A percentile compares a stretch with the other conserved stretches of the same genome.
Evolutionary conservation across 92 coral and sea anemone genomes (phyloP).

Genomic region (Zoanthus sansibaricus): DNA sequence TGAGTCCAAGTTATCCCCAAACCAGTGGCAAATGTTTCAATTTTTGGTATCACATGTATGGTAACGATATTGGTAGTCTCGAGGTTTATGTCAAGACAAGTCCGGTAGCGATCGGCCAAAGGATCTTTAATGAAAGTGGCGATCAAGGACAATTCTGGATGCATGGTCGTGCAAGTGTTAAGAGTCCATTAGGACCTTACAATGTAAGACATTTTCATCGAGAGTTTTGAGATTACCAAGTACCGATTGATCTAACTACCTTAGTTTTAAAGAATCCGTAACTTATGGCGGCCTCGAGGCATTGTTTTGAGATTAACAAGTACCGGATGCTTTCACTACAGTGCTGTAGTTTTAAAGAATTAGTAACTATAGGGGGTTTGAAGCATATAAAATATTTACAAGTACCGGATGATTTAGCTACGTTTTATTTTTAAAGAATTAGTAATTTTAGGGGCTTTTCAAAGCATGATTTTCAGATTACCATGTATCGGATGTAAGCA

Average conservation of each 20-base stretch:
- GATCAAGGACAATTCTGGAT: slow-evolving; percentile 90
- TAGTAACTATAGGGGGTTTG: too few relatives aligned
- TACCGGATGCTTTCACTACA: too few relatives aligned
- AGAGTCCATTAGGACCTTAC: slow-evolving; percentile 29
- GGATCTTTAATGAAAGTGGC: slow-evolving; percentile 92
- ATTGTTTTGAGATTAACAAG: too few relatives aligned
- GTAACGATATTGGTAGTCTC: slow-evolving; percentile 78
- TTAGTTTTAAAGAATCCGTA: not conserved
- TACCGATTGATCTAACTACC: not conserved
- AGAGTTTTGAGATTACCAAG: too few relatives aligned
- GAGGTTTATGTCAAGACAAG: slow-evolving; percentile 78
- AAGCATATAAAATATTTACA: too few relatives aligned
- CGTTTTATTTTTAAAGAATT: not conserved
- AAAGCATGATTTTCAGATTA: too few relatives aligned
- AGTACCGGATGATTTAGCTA: not conserved
- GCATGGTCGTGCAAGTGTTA: slow-evolving; percentile 83
- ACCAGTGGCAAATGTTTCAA: slow-evolving; percentile 93
- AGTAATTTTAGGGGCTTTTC: not conserved
- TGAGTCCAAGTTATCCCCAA: slow-evolving; percentile 71
- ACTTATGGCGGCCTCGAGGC: not conserved
- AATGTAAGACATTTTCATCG: slow-evolving; percentile 1
- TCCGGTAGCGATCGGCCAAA: slow-evolving; percentile 57
- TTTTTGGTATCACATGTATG: slow-evolving; percentile 96
- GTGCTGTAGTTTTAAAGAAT: too few relatives aligned
- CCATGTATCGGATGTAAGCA: too few relatives aligned